Percentiles rank a stretch among this genome's conserved stretches.
These are phyloP conservation scores for Anableps anableps DNA, from an alignment of 2,797 vertebrate genomes.

Conservation along the genomic window DNA sequence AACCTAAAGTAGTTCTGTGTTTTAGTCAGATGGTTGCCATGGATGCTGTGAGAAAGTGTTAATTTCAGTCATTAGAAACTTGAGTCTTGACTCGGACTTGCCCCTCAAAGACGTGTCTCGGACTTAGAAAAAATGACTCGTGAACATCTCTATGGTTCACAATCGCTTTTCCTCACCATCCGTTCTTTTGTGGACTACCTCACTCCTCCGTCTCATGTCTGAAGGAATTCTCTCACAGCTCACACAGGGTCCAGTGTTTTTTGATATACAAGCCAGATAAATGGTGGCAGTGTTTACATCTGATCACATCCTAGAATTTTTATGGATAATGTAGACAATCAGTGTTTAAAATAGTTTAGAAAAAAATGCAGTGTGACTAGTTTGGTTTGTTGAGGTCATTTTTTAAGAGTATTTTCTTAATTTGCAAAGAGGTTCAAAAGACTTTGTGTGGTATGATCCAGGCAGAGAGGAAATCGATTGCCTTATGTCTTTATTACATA, in stretches of 20 bases:
- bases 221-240: slow-evolving; percentile 37
- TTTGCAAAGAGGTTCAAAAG: slow-evolving; percentile 33
- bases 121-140: neutral
- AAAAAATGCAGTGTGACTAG: slow-evolving; percentile 24
- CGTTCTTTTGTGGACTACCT: slow-evolving; percentile 70
- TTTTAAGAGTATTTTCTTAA: slow-evolving; percentile 31
- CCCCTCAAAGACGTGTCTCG: neutral
- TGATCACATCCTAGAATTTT: slow-evolving; percentile 53
- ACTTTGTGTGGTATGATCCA: slow-evolving; percentile 23
- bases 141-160: neutral
- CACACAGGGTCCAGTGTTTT: slow-evolving; percentile 65
- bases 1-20: neutral
- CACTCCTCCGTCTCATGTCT: slow-evolving; percentile 50
- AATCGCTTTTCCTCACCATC: slow-evolving; percentile 21
- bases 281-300: slow-evolving; percentile 70
- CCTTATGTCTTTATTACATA: slow-evolving; percentile 62
- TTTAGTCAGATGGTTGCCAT: neutral
- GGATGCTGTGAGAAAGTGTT: neutral
- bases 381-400: slow-evolving; percentile 23
- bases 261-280: slow-evolving; percentile 42
- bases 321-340: slow-evolving; percentile 79
- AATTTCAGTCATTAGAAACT: neutral
- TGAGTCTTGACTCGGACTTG: neutral
- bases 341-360: slow-evolving; percentile 62
- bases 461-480: slow-evolving; percentile 40